Base-by-base conservation (phyloP, 2,888 invertebrate genomes). In the Spisula subtruncata region DNA sequence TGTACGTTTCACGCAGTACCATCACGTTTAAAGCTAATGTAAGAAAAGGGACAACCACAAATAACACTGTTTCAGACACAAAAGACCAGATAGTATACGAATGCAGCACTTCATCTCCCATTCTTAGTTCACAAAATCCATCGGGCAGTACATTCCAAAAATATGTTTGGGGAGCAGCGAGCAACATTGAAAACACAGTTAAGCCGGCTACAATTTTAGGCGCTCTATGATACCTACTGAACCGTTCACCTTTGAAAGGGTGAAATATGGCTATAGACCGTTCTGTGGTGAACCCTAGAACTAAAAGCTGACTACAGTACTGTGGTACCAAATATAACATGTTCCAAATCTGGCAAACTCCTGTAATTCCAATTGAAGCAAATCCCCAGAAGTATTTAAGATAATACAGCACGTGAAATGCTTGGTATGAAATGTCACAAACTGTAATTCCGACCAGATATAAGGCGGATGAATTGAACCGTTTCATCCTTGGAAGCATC, bases 281-380 rank as follows among this genome's bases (percentile, higher is more conserved):
- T 88, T 96, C 96, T 5, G 95, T 93, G 0, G 96, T 96, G 90
- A 96, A 96, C 60, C 95, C 96, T 35, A 96, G 94, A 1, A 96
- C 96, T 0, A 96, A 93, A 16, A 96, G 88, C 2, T 96, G 96
- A 46, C 96, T 96, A 41, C 95, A 92, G 92, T 96, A 96, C 90
- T 96, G 96, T 8, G 95, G 94, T 80, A 94, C 93, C 86, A 96
- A 91, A 84, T 94, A 94, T 8, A 96, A 83, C 10, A 96, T 90
- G 87, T 96, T 96, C 94, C 96, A 96, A 6, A 92, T 87, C 75
- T 95, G 95, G 88, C 96, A 96, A 87, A 96, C 92, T 6, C 93
- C 95, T 2, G 94, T 94, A 8, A 92, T 85, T 48, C 94, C 94
- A 16, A 95, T 87, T 0, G 95, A 94, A 2, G 93, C 91, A 8